Base-by-base conservation (phyloP, 2,888 invertebrate genomes). In the Xestia xanthographa region DNA sequence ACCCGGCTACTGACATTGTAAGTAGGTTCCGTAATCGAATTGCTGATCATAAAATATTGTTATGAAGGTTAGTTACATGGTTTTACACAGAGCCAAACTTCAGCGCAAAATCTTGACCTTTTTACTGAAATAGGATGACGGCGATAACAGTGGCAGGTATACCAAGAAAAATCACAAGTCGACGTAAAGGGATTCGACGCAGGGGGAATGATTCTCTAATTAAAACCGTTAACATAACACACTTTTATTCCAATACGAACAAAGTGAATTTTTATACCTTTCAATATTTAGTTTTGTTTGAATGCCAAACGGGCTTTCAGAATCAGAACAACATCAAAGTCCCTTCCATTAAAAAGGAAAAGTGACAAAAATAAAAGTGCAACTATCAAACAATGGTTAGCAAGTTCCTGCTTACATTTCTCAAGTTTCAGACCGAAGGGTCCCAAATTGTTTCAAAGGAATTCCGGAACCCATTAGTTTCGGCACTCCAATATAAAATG, bases 391-490 rank as follows among this genome's bases (percentile, higher is more conserved):
- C 77, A 81, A 77, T 70, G 79, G 71, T 83, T 78, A 76, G 73
- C 45, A 81, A 87, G 80, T 80, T 79, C 74, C 76, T 77, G 67
- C 76, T 79, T 78, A 86, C 79, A 85, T 86, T 81, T 82, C 82
- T 79, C 74, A 83, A 84, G 78, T 79, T 84, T 81, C 79, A 70
- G 56, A 75, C 48, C 77, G 73, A 79, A 81, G 84, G 87, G 86
- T 86, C 85, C 79, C 75, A 83, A 90, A 90, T 90, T 89, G 89
- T 91, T 91, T 87, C 84, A 79, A 83, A 88, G 87, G 90, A 90
- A 91, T 91, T 87, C 82, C 85, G 80, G 77, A 88, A 84, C 72
- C 91, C 89, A 90, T 91, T 90, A 88, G 87, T 87, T 86, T 86
- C 80, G 83, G 82, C 83, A 77, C 78, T 84, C 82, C 86, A 80